Evolutionary conservation across 2,113 vertebrate species (phyloP), one percentile per base, ranked within the genome.

Genomic region (Cryptomyrus ogoouensis): DNA sequence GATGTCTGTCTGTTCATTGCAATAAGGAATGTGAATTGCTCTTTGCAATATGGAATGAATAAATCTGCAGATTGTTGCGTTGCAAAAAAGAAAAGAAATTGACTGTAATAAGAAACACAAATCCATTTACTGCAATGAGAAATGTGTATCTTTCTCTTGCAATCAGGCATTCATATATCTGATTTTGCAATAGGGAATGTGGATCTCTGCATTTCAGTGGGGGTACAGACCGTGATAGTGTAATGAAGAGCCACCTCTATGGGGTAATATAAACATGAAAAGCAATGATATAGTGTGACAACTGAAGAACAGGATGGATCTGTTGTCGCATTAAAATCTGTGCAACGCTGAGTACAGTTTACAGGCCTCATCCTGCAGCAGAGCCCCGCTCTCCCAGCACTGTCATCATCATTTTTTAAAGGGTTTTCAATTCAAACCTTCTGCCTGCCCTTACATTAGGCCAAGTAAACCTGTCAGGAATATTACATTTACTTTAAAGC

Each of bases 181-280:
- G 42, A 24, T 46, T 44, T 47, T 47, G 83, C 83, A 84, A 21
- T n/a, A 84, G 44, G 44, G 80, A 83, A 44, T 13, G 44, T 84
- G 83, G 83, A 84, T 47, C 83, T 84, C 21, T 84, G 39, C 39
- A n/a, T 47, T 47, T 84, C 42, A 12, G 44, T n/a, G 19, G 2
- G 44, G 44, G 83, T n/a, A 19, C 44, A 84, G 83, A n/a, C 2
- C 2, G 12, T n/a, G 44, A 84, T 47, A 47, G 6, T 80, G 31
- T 80, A 84, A 84, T 44, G 19, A 10, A 47, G 44, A 84, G 8
- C 8, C 39, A 56, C 1, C 44, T 46, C 49, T 83, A 39, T 83
- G 80, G 47, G 10, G 49, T 17, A 87, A 89, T 94, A 94, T 94
- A 92, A 92, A 94, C 91, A 84, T 92, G 91, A 93, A 92, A 90